Percentiles rank a stretch among this genome's conserved stretches.
phyloP scores from a whole-genome alignment of 2,113 vertebrate genomes.

The Egretta garzetta region DNA sequence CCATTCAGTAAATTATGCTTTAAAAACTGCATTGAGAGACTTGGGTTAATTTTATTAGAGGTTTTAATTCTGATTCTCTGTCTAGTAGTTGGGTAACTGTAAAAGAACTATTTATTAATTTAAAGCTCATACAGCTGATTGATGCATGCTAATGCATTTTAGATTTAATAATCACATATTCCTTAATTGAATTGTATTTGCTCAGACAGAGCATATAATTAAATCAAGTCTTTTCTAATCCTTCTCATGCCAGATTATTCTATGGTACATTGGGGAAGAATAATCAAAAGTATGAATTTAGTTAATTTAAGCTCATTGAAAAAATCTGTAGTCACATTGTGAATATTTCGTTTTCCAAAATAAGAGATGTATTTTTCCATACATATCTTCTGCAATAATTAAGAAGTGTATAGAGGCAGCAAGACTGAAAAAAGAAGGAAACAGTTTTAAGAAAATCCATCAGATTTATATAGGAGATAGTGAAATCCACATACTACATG shows the following conservation, averaged over 20 bases:
- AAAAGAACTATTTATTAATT: slow-evolving; percentile 59
- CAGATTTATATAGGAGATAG: background rate
- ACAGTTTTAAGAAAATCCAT: background rate
- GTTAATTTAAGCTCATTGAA: background rate
- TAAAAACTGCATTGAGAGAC: background rate
- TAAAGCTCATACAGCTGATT: slow-evolving; percentile 27
- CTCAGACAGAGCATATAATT: slow-evolving; percentile 56
- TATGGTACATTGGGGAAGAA: background rate
- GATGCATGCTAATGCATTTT: slow-evolving; percentile 36
- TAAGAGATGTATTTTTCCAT: background rate
- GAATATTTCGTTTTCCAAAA: background rate
- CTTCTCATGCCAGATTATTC: slow-evolving; percentile 44
- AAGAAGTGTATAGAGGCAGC: background rate
- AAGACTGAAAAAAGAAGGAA: background rate
- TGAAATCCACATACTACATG: background rate
- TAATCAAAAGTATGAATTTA: background rate
- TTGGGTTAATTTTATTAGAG: slow-evolving; percentile 26
- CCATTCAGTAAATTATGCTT: slow-evolving; percentile 4
- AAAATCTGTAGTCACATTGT: background rate
- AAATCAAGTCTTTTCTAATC: slow-evolving; percentile 60
- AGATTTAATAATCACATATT: slow-evolving; percentile 54
- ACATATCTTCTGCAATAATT: background rate
- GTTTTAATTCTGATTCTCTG: slow-evolving; percentile 18
- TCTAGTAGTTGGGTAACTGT: slow-evolving; percentile 7
- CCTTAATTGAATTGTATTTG: slow-evolving; percentile 55